A percentile compares a stretch with the other conserved stretches of the same genome.
Conservation (phyloP, 2,113 vertebrate species). For the Thymallus thymallus region DNA sequence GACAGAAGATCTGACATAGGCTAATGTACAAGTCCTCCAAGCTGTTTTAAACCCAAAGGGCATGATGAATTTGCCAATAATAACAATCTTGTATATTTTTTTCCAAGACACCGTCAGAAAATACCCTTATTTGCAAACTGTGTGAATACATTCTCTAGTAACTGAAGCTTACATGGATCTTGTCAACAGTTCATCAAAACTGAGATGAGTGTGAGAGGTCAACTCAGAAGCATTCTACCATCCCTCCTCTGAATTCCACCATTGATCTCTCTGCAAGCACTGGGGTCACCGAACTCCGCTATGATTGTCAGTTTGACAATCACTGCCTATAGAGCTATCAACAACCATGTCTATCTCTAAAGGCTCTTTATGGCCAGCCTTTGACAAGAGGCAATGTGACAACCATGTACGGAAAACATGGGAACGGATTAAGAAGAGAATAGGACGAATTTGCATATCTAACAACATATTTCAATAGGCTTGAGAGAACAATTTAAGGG, state of each 20-base stretch:
- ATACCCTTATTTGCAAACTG: constrained; percentile 3
- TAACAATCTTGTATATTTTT: not conserved
- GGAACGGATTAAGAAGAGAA: not conserved
- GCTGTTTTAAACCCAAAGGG: not conserved
- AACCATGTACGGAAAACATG: constrained; percentile 12
- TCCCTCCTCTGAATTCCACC: constrained; percentile 51
- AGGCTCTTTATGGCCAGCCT: constrained; percentile 39
- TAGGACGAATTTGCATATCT: no score
- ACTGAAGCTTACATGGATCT: not conserved
- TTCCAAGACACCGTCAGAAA: not conserved
- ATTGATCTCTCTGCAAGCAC: not conserved
- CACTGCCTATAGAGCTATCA: constrained; percentile 35
- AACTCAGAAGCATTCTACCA: constrained; percentile 47
- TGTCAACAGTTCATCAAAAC: not conserved
- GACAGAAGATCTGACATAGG: not conserved
- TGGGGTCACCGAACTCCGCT: constrained; percentile 38
- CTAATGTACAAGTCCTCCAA: not conserved
- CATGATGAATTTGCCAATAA: not conserved
- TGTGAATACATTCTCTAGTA: constrained; percentile 49
- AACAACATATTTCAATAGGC: no score
- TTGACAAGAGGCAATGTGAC: constrained; percentile 30
- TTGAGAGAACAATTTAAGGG: no score
- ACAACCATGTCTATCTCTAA: constrained; percentile 30
- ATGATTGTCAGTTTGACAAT: constrained; percentile 50
- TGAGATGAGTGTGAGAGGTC: constrained; percentile 51